phyloP scores from a whole-genome alignment of 2,113 vertebrate species.

The Pelusios castaneus region DNA sequence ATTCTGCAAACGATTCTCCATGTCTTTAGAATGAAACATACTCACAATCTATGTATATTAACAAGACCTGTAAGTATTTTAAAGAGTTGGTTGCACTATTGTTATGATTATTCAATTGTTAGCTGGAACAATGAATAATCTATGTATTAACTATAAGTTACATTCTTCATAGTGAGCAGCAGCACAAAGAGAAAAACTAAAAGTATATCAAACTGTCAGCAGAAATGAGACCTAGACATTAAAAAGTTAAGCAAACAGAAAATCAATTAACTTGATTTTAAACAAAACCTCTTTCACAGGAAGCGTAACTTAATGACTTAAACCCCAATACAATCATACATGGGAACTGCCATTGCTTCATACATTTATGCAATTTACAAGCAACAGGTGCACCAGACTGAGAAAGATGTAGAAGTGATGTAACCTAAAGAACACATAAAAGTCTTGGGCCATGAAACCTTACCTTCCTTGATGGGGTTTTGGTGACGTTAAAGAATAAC shows the following conservation, averaged over 20 bases:
- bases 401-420: neutral
- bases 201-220: constrained; percentile 19
- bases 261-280: constrained; percentile 9
- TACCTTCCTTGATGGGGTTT: neutral
- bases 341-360: neutral
- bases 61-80: neutral
- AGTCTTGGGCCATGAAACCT: neutral
- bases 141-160: constrained; percentile 18
- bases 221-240: constrained; percentile 44
- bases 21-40: neutral
- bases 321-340: neutral
- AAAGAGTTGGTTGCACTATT: neutral
- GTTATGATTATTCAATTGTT: neutral
- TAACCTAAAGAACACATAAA: neutral
- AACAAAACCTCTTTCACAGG: constrained; percentile 22
- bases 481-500: neutral
- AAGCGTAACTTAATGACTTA: constrained; percentile 3
- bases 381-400: neutral
- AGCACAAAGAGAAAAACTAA: constrained; percentile 5
- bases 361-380: neutral
- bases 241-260: constrained; percentile 41
- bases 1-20: neutral
- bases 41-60: neutral
- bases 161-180: neutral
- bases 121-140: neutral